Evolutionary conservation across 1,140 invertebrate genomes (phyloP).

Genomic region (Cardiocondyla obscurior): DNA sequence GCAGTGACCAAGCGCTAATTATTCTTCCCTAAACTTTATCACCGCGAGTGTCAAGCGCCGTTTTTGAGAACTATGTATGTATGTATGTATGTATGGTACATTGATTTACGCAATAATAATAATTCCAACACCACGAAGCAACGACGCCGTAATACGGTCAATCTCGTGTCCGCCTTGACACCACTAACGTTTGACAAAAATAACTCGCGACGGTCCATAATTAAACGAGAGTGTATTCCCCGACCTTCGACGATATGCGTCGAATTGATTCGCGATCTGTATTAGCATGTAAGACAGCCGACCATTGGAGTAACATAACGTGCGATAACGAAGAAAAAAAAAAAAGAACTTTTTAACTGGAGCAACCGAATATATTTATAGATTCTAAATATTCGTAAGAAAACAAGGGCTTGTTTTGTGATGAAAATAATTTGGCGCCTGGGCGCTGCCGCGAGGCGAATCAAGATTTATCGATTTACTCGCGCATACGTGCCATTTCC

Average conservation of each 20-base stretch:
- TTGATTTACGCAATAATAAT: constrained; percentile 25
- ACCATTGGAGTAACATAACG: too few relatives aligned
- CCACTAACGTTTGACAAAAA: constrained; percentile 33
- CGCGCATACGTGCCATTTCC: constrained; percentile 50
- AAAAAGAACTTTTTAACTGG: too few relatives aligned
- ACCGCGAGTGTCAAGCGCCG: neutral
- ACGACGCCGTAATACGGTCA: constrained; percentile 21
- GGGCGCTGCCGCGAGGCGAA: constrained; percentile 2
- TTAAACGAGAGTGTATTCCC: constrained; percentile 34
- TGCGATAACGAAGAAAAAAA: too few relatives aligned
- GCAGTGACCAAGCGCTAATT: neutral
- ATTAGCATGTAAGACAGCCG: neutral
- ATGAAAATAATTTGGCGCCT: constrained; percentile 44
- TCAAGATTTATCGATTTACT: constrained; percentile 60
- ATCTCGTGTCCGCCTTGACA: constrained; percentile 29
- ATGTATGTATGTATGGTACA: too few relatives aligned
- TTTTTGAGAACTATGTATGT: neutral
- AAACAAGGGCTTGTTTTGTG: constrained; percentile 30
- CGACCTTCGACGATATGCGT: constrained; percentile 25
- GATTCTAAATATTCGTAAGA: neutral
- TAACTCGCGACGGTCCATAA: constrained; percentile 35
- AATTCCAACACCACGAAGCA: neutral
- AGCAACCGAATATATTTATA: neutral
- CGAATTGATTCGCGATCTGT: constrained; percentile 34
- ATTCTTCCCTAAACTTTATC: neutral